A percentile compares a stretch with the other conserved stretches of the same genome.
Conservation (phyloP, 2,888 invertebrate species). For the Plebejus argus region DNA sequence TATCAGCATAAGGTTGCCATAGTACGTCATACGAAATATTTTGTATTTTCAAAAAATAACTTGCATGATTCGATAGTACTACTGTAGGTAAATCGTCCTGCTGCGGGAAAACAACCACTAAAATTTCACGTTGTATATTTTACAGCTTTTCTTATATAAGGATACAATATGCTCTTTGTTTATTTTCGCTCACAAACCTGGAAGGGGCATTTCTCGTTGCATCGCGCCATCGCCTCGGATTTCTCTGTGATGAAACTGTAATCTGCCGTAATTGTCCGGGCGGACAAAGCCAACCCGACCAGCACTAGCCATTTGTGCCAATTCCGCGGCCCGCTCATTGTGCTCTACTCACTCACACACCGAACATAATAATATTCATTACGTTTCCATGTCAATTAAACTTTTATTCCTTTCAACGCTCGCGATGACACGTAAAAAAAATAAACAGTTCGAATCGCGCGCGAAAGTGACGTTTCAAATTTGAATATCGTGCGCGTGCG, state of each 20-base stretch:
- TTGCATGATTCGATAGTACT: too few species aligned
- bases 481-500: conserved; percentile 63
- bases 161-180: neutral
- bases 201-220: conserved; percentile 78
- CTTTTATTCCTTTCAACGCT: conserved; percentile 11
- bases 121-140: too few species aligned
- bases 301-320: conserved; percentile 79
- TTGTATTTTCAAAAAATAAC: too few species aligned
- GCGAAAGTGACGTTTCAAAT: conserved; percentile 53
- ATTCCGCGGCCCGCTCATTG: conserved; percentile 76
- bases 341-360: conserved; percentile 59
- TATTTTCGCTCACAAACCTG: conserved; percentile 60
- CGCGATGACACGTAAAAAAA: conserved; percentile 32
- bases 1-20: too few species aligned
- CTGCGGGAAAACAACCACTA: too few species aligned
- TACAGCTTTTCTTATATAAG: too few species aligned
- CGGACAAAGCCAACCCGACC: conserved; percentile 80
- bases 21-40: too few species aligned
- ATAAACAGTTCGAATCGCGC: conserved; percentile 45
- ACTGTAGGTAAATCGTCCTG: too few species aligned
- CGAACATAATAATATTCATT: conserved; percentile 50
- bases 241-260: conserved; percentile 78
- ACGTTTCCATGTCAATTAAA: conserved; percentile 39
- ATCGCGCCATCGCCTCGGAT: conserved; percentile 76
- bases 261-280: conserved; percentile 78